A percentile compares a stretch with the other conserved stretches of the same genome.
These are phyloP conservation scores for Syrista parreyssii DNA, from an alignment of 2,888 invertebrate species.

Conservation along the genomic window DNA sequence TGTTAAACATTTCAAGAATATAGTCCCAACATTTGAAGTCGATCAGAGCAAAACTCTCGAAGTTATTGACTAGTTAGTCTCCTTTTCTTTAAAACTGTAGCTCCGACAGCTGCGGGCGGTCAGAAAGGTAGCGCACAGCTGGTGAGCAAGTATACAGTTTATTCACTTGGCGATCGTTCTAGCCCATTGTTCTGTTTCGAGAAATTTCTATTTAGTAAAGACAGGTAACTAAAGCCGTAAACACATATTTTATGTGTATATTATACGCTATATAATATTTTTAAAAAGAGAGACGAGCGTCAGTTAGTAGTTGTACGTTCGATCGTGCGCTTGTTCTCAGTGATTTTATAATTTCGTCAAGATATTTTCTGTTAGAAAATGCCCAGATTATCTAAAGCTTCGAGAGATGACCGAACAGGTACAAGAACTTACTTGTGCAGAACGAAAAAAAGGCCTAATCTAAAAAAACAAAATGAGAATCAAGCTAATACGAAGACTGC, in stretches of 20 bases:
- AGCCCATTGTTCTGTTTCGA: conserved; percentile 14
- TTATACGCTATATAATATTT: conserved; percentile 21
- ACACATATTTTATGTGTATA: conserved; percentile 22
- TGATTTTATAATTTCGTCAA: conserved; percentile 19
- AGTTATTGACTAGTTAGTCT: conserved; percentile 13
- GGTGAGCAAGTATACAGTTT: conserved; percentile 17
- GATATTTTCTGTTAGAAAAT: conserved; percentile 22
- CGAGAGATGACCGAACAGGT: conserved; percentile 19
- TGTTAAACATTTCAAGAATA: conserved; percentile 19
- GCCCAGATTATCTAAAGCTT: conserved; percentile 22
- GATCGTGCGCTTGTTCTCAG: conserved; percentile 13
- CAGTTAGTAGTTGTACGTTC: conserved; percentile 19
- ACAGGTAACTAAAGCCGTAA: conserved; percentile 19
- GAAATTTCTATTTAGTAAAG: conserved; percentile 16
- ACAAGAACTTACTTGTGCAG: conserved; percentile 20
- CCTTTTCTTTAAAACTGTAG: conserved; percentile 6
- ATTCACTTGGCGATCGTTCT: conserved; percentile 20
- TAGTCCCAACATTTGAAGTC: conserved; percentile 13
- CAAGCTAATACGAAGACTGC: conserved; percentile 23
- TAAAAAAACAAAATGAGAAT: conserved; percentile 18
- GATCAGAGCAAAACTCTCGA: conserved; percentile 17
- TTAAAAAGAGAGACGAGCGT: conserved; percentile 21
- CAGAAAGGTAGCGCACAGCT: conserved; percentile 1
- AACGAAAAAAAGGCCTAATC: conserved; percentile 14
- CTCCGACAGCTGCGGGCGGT: conserved; percentile 7